phyloP scores from a whole-genome alignment of 2,113 vertebrate genomes.

The Rhagologus leucostigma region DNA sequence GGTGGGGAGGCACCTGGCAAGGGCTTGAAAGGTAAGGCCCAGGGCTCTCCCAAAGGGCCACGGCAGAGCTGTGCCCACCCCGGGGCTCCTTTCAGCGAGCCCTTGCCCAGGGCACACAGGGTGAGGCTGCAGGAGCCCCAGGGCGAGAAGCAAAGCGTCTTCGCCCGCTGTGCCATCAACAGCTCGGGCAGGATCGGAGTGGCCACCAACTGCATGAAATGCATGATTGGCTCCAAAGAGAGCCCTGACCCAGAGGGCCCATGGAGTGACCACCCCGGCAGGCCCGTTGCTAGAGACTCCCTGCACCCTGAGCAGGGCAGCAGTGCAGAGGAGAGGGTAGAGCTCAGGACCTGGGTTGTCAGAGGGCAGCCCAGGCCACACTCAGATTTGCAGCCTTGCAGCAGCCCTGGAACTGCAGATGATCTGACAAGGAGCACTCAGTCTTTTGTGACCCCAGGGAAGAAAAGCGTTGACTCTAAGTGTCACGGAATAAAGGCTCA shows the following conservation, averaged over 20 bases:
- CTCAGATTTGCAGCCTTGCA: slow-evolving; percentile 38
- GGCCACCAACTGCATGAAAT: slow-evolving; percentile 91
- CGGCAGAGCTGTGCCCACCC: slow-evolving; percentile 5
- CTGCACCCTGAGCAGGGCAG: neutral
- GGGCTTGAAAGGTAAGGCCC: slow-evolving; percentile 90
- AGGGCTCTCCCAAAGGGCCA: slow-evolving; percentile 27
- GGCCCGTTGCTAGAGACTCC: neutral
- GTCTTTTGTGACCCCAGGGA: slow-evolving; percentile 50
- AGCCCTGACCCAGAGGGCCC: slow-evolving; percentile 82
- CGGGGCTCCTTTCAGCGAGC: slow-evolving; percentile 78
- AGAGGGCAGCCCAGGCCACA: slow-evolving; percentile 42
- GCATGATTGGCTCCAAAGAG: slow-evolving; percentile 83
- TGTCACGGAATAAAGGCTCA: slow-evolving; percentile 64
- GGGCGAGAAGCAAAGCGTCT: slow-evolving; percentile 70
- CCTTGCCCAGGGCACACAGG: slow-evolving; percentile 75
- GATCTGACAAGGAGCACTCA: slow-evolving; percentile 40
- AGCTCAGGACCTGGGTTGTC: slow-evolving; percentile 51
- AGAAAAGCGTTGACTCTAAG: slow-evolving; percentile 61
- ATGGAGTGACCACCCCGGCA: slow-evolving; percentile 47
- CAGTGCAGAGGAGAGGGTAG: slow-evolving; percentile 61
- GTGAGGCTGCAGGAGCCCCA: slow-evolving; percentile 71
- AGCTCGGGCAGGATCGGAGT: slow-evolving; percentile 84
- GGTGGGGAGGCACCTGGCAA: slow-evolving; percentile 74
- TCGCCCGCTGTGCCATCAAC: slow-evolving; percentile 82
- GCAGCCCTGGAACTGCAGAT: slow-evolving; percentile 37